These are phyloP conservation scores for Australoheros scitulus DNA, from an alignment of 2,113 vertebrate genomes.

Conservation along the genomic window DNA sequence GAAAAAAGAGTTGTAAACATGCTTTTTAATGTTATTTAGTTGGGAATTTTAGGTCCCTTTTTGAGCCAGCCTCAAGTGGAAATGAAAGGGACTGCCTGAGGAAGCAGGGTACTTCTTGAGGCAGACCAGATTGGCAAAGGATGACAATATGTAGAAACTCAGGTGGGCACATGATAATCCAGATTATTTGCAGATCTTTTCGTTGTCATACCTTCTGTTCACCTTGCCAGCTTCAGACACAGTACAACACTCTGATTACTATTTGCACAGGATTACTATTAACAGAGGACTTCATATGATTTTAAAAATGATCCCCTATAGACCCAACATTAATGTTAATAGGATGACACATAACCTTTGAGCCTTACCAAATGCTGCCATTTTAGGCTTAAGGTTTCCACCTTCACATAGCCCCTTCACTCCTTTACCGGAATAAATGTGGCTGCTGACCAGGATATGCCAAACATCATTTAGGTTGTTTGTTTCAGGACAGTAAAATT, in stretches of 20 bases:
- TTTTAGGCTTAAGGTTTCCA: neutral
- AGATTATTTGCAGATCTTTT: neutral
- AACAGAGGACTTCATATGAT: too few relatives aligned
- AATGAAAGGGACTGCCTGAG: neutral
- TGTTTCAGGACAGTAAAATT: slow-evolving; percentile 12
- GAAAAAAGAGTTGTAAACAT: neutral
- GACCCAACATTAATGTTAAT: neutral
- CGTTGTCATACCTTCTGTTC: neutral
- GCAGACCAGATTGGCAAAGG: neutral
- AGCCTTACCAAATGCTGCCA: neutral
- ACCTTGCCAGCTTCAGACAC: neutral
- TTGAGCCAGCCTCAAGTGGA: neutral
- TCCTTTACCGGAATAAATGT: neutral
- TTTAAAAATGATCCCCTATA: neutral
- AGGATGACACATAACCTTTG: neutral
- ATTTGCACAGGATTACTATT: too few relatives aligned
- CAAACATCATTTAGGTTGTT: neutral
- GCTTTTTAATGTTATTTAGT: neutral
- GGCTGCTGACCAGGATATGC: neutral
- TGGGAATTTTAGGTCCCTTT: neutral
- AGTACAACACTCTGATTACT: neutral
- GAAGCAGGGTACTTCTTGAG: neutral
- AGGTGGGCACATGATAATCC: neutral
- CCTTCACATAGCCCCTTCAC: neutral
- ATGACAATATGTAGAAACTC: neutral